Evolutionary conservation across 2,113 vertebrate species (phyloP), one percentile per base, ranked within the genome.

Genomic region (Cercopithecus mona): DNA sequence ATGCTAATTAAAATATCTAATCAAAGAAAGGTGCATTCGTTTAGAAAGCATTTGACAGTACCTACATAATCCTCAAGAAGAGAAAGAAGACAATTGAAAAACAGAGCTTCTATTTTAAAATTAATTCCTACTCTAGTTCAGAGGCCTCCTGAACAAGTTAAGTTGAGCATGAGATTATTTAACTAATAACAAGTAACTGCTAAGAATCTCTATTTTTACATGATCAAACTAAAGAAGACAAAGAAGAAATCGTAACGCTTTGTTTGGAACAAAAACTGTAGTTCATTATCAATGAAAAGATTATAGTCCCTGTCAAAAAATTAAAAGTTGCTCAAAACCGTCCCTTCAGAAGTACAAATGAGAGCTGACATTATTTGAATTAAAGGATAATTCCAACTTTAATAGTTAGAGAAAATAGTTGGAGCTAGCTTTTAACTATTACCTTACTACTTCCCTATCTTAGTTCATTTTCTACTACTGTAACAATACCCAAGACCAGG

Each of bases 231-330:
- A 92, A 93, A 92, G 64, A 75, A 76, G 43, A 68, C 57, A 86
- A 92, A 78, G 30, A 78, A 35, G 30, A 94, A 50, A 9, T 40
- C 59, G 13, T 25, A 61, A 92, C 75, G 52, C 83, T 92, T 95
- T 95, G 32, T 86, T 82, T 96, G 70, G 97, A 97, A 86, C 8
- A 90, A 61, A 93, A 95, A 45, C 35, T 83, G 3, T n/a, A 64
- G 59, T n/a, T 94, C 48, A 89, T 92, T 94, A 96, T 92, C 83
- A 94, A 64, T 96, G 83, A 96, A 81, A 93, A 92, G 87, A 96
- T 82, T 95, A 78, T 52, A 93, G 70, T 73, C n/a, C 43, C 72
- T 95, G 61, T 95, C 75, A 96, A 92, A 88, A 95, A 92, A 38
- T 17, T 83, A 81, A 78, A 90, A 85, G 66, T 75, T 80, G 45